phyloP scores from a whole-genome alignment of 2,888 invertebrate species.

The Lepidochrysops patricia region DNA sequence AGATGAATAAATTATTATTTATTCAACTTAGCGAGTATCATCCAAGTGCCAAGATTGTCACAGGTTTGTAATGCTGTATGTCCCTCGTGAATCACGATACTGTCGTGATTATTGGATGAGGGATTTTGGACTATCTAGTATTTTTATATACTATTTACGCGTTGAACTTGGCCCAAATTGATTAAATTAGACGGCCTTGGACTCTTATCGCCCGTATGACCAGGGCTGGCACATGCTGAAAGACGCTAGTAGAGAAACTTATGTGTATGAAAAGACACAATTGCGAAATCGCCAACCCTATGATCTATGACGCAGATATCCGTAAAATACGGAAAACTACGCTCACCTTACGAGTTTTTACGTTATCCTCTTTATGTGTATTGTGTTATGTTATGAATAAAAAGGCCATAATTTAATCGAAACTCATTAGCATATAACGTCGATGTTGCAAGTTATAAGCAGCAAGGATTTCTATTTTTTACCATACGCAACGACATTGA shows the following conservation, averaged over 20 bases:
- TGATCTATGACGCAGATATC: neutral
- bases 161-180: slow-evolving; percentile 47
- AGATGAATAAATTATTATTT: too few species aligned
- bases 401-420: neutral
- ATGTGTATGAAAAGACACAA: neutral
- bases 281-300: neutral
- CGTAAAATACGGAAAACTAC: neutral
- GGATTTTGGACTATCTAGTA: slow-evolving; percentile 1
- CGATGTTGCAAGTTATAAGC: neutral
- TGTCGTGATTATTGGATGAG: neutral
- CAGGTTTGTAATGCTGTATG: too few species aligned
- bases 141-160: too few species aligned
- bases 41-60: too few species aligned
- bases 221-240: neutral
- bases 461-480: neutral
- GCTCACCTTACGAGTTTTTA: neutral
- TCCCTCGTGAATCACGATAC: neutral
- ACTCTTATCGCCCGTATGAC: slow-evolving; percentile 19
- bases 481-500: neutral
- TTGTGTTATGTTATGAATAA: neutral
- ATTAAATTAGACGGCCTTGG: slow-evolving; percentile 53
- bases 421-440: neutral
- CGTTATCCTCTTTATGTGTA: neutral
- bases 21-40: too few species aligned
- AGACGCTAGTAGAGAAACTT: neutral